Evolutionary conservation across 1,140 invertebrate genomes (phyloP), one percentile per base, ranked within the genome.

Genomic region (Drosophila guanche): DNA sequence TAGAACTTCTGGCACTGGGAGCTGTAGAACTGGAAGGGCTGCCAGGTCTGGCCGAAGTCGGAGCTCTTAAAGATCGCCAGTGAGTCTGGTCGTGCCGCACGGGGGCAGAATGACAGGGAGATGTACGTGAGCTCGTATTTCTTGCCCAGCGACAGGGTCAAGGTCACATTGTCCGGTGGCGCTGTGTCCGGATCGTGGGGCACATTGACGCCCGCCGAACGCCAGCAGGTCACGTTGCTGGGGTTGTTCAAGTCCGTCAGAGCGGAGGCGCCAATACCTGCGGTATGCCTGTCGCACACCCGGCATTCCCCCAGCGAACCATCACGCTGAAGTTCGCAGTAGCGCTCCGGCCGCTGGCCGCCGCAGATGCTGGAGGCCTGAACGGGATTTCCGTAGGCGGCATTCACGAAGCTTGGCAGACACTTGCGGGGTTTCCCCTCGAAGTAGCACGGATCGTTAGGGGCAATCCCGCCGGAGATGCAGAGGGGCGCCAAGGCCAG

Each of bases 61-160:
- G 96, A 96, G 69, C 97, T 98, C 92, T 99, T 99, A 93, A 96
- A 99, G 57, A 99, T 97, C 4, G 97, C 98, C 76, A 99, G 95
- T 0, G 98, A 99, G 89, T 99, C 98, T 0, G 99, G 98, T 65
- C 97, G 96, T 0, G 96, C 95, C 0, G 96, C 95, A 40, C 93
- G 93, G 0, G 97, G 97, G 90, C 99, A 99, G 92, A 99, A 99
- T 90, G 98, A 97, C 7, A 99, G 92, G 90, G 96, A 98, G 7
- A 99, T 96, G 92, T 99, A 99, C 0, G 98, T 99, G 52, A 99
- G 92, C 92, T 99, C 99, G 93, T 98, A 99, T 90, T 99, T 99
- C 92, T 99, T 99, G 23, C 97, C 97, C 43, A 99, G 92, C 12
- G 96, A 97, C 5, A 99, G 92, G 1, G 96, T 97, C n/a, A 99